Percentiles rank a stretch among this genome's conserved stretches.
Conservation (phyloP, 2,113 vertebrate species). For the Centropus bengalensis region DNA sequence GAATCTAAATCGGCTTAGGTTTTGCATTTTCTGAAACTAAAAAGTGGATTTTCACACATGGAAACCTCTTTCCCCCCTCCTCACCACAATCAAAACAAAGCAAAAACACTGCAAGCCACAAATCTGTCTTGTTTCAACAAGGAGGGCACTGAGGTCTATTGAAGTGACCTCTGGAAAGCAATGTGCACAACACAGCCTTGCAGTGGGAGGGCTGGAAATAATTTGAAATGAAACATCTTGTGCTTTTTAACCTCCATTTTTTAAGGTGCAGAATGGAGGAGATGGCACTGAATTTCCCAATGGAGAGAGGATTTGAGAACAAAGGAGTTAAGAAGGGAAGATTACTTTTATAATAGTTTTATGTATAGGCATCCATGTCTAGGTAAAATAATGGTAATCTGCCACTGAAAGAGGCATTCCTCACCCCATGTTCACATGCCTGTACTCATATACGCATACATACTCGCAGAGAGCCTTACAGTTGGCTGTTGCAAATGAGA, state of each 20-base stretch:
- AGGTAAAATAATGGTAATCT: neutral
- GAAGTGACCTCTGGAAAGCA: neutral
- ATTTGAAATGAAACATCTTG: neutral
- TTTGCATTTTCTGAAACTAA: neutral
- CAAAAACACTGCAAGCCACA: neutral
- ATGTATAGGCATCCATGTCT: neutral
- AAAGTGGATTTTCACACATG: neutral
- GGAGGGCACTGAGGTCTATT: accelerated
- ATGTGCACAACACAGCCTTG: neutral
- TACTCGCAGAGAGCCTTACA: neutral
- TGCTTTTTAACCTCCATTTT: neutral
- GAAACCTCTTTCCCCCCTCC: neutral
- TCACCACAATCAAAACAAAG: neutral
- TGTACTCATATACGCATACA: neutral
- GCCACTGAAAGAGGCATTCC: neutral
- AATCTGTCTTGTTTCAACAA: neutral
- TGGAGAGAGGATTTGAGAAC: neutral
- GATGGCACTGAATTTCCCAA: neutral
- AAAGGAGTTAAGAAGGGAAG: neutral
- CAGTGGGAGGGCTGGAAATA: neutral
- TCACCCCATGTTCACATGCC: neutral
- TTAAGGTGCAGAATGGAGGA: neutral
- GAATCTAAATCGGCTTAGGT: neutral
- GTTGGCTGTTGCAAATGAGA: neutral
- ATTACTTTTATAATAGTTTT: neutral